Evolutionary conservation across 92 coral and sea anemone genomes (phyloP), one percentile per base, ranked within the genome.

Genomic region (Phenganax stokvisi): DNA sequence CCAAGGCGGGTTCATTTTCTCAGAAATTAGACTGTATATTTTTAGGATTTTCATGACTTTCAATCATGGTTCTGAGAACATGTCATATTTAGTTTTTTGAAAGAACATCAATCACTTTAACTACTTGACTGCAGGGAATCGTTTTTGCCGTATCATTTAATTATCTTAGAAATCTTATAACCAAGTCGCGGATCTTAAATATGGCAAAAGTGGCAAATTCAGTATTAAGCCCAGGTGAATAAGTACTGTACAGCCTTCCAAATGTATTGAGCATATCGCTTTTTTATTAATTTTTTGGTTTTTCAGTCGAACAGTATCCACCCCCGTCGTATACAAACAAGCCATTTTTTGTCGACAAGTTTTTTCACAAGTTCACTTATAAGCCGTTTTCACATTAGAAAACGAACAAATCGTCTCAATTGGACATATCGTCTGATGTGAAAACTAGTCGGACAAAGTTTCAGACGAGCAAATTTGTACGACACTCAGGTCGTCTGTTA

Each of bases 21-120:
- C 70, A n/a, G 70, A 64, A 64, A 20, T 64, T 64, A n/a, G 70
- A 64, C 70, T 16, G 70, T 64, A 64, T 64, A 64, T 64, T 59
- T 64, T 37, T 64, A 64, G 27, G 70, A 64, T 64, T 64, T 64
- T 64, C 70, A 64, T 37, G 70, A 64, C 29, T 64, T 64, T 64
- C 70, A 64, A 30, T 30, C 70, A 64, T 12, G 29, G 29, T 64
- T 64, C 70, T 64, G 70, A 64, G 70, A 64, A 64, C 29, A 64
- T 64, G 29, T 64, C 47, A 5, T 37, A 37, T 37, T 37, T 37
- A 37, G 47, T 64, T 12, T 64, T 17, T 64, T 64, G 70, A 64
- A 25, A 17, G 70, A 64, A 64, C 37, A 64, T 64, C 70, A 28
- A 12, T 64, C 29, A 64, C 70, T 64, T 17, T 64, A 37, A 64